These are phyloP conservation scores for Drosophila insularis DNA, from an alignment of 1,140 invertebrate species.

Conservation along the genomic window DNA sequence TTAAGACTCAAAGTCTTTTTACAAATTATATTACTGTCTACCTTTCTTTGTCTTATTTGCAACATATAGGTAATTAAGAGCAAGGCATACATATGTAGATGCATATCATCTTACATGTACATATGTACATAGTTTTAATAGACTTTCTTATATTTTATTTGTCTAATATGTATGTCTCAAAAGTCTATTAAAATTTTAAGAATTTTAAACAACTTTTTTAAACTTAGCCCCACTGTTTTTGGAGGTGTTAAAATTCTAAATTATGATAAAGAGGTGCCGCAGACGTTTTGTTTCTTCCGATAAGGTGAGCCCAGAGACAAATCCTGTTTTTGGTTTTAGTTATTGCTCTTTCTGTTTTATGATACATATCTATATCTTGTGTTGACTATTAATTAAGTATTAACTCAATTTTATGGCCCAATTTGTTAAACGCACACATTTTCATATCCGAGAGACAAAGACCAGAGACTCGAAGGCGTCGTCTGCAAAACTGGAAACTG, in stretches of 20 bases:
- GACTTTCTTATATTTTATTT: too few relatives aligned
- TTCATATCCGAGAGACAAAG: conserved; percentile 23
- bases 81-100: too few relatives aligned
- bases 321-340: conserved; percentile 9
- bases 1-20: too few relatives aligned
- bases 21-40: too few relatives aligned
- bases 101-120: too few relatives aligned
- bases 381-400: conserved; percentile 47
- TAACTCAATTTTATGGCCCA: conserved; percentile 70
- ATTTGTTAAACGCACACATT: conserved; percentile 74
- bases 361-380: conserved; percentile 37
- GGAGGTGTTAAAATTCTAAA: conserved; percentile 5
- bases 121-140: too few relatives aligned
- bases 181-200: too few relatives aligned
- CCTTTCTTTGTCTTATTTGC: too few relatives aligned
- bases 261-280: conserved; percentile 17
- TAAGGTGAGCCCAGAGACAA: neutral
- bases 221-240: neutral
- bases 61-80: too few relatives aligned
- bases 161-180: too few relatives aligned
- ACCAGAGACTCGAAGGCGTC: neutral
- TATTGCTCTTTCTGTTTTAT: neutral
- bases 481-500: conserved; percentile 29
- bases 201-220: too few relatives aligned
- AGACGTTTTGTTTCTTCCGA: conserved; percentile 15